A percentile compares a stretch with the other conserved stretches of the same genome.
Conservation (phyloP, 1,140 invertebrate genomes). For the Psilanteris sp. region DNA sequence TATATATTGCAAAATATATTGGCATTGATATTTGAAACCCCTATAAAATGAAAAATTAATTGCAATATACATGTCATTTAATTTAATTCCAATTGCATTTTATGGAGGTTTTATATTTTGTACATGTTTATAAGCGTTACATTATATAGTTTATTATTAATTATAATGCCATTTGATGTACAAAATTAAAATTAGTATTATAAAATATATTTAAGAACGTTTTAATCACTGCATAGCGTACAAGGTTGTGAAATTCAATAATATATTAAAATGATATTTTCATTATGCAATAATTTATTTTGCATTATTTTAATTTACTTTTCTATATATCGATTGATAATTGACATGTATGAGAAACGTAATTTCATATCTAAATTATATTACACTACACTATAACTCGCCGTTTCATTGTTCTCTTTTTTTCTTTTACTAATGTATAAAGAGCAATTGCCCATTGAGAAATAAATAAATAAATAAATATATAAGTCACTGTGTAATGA, state of each 20-base stretch:
- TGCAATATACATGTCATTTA: neutral
- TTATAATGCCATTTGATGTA: slow-evolving; percentile 41
- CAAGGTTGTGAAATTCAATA: slow-evolving; percentile 8
- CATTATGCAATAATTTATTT: too few species aligned
- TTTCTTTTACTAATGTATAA: too few species aligned
- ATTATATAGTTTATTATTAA: slow-evolving; percentile 13
- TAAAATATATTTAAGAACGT: slow-evolving; percentile 9
- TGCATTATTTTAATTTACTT: too few species aligned
- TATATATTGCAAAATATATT: slow-evolving; percentile 10
- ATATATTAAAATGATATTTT: neutral
- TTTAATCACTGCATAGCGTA: slow-evolving; percentile 4
- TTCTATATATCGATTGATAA: too few species aligned
- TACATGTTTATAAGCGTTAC: slow-evolving; percentile 17
- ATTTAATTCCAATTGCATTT: slow-evolving; percentile 4
- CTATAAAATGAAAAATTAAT: slow-evolving; percentile 11
- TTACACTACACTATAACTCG: too few species aligned
- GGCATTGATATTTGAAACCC: neutral
- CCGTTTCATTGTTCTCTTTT: too few species aligned
- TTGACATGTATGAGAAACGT: too few species aligned
- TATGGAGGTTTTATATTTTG: slow-evolving; percentile 9
- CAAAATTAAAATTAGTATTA: slow-evolving; percentile 41
- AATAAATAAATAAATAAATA: too few species aligned
- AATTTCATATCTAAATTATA: too few species aligned
- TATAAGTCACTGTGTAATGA: too few species aligned
- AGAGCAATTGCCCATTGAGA: too few species aligned